A percentile compares a stretch with the other conserved stretches of the same genome.
These are phyloP conservation scores for Pollachius pollachius DNA, from an alignment of 2,113 vertebrate genomes.

Conservation along the genomic window DNA sequence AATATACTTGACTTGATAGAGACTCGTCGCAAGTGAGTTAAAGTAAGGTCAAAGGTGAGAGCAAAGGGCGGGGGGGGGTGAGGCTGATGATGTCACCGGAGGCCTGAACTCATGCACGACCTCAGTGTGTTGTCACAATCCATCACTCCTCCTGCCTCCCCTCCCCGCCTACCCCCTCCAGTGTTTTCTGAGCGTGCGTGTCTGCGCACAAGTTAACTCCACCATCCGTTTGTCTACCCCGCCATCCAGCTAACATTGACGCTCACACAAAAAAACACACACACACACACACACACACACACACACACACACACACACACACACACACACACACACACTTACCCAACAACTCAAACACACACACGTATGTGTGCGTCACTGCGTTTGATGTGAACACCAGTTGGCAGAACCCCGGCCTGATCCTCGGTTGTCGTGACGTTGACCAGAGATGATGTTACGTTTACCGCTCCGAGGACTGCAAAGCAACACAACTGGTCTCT, in stretches of 20 bases:
- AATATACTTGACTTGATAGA: neutral
- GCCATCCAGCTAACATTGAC: too few species aligned
- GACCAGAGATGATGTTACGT: neutral
- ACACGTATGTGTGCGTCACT: slow-evolving; percentile 3
- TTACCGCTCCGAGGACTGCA: neutral
- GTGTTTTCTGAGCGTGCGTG: neutral
- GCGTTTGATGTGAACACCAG: neutral
- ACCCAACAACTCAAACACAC: neutral
- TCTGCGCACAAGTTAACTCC: slow-evolving; percentile 13
- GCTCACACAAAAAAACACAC: too few species aligned
- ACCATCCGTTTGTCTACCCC: neutral
- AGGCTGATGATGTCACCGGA: slow-evolving; percentile 39
- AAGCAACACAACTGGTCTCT: neutral
- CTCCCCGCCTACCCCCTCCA: neutral
- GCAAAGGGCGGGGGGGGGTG: neutral
- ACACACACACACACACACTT: too few species aligned
- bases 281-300: too few species aligned
- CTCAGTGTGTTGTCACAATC: slow-evolving; percentile 8
- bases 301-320: too few species aligned
- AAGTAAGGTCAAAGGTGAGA: slow-evolving; percentile 45
- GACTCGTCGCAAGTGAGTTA: slow-evolving; percentile 34
- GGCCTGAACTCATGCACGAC: slow-evolving; percentile 41
- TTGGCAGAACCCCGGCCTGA: neutral
- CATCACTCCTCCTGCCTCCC: slow-evolving; percentile 4
- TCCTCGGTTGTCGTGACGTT: too few species aligned